Conservation (phyloP, 2,113 vertebrate species). For the Chionomys nivalis region DNA sequence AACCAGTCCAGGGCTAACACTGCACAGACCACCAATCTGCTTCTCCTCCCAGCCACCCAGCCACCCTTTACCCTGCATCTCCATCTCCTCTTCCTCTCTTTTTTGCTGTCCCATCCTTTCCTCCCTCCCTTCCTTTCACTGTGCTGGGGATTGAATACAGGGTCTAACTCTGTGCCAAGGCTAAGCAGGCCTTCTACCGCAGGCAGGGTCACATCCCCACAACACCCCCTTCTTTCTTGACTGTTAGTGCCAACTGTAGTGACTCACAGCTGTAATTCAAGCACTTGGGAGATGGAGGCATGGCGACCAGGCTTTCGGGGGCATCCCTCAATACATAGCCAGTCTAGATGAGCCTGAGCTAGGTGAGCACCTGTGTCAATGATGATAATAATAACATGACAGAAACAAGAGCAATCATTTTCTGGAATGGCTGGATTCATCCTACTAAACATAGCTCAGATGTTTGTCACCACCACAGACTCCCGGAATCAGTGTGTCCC, state of each 20-base stretch:
- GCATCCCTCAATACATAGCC: background rate
- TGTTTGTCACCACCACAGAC: background rate
- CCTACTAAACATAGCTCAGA: background rate
- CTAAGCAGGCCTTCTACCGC: background rate
- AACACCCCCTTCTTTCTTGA: background rate
- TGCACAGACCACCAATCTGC: slow-evolving; percentile 4
- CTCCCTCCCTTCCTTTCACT: background rate
- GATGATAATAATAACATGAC: background rate
- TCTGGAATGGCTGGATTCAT: background rate
- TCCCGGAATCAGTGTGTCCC: background rate
- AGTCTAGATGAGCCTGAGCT: background rate
- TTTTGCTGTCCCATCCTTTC: background rate
- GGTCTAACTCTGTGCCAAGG: background rate
- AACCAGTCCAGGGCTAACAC: background rate
- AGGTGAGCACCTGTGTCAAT: too few species aligned
- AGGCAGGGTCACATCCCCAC: background rate
- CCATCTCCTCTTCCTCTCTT: background rate
- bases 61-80: background rate
- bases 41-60: background rate
- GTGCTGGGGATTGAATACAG: background rate
- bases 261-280: background rate
- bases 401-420: background rate
- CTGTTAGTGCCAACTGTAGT: background rate
- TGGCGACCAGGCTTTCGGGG: background rate
- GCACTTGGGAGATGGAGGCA: background rate